Base-by-base conservation (phyloP, 2,113 vertebrate genomes). In the Corythornis cristatus region DNA sequence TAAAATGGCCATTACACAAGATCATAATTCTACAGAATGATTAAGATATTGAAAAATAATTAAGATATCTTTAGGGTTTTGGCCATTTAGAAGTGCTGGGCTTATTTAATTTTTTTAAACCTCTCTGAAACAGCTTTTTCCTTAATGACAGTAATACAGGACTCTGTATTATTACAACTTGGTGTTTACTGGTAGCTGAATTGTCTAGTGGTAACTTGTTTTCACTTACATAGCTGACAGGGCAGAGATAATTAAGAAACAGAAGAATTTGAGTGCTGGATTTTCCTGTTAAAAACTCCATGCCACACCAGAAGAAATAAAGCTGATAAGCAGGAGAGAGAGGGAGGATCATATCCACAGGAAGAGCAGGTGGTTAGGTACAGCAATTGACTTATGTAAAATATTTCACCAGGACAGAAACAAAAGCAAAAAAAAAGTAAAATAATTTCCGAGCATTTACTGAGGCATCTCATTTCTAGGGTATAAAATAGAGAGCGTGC, bases 21-120 rank as follows among this genome's bases (percentile, higher is more conserved):
- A 93, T 95, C 53, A 71, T 94, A 85, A 96, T 95, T 96, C 93
- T 89, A 92, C 43, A 33, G 51, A 92, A 95, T 95, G 76, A 95
- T 96, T 95, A 95, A 95, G 76, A 84, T 97, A 89, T 95, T 96
- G 85, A 89, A 97, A 93, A 96, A 96, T 89, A 94, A 96, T 95
- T 95, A 89, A 92, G 81, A 40, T 92, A 72, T 60, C 91, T 93
- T 83, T 89, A 90, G 88, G 16, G 45, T 94, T 91, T 96, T 66
- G 19, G 71, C 26, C 64, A 89, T 74, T 96, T 93, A 77, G 79
- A 95, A 93, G 31, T 92, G 11, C 48, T 89, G 13, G 80, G 61
- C 57, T 96, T 95, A 90, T 91, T 93, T 90, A 90, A 76, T 68
- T 87, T 88, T 87, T 93, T 90, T 53, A 77, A 83, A 67, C n/a